Conservation (phyloP, 2,888 invertebrate genomes). For the Temnothorax rugatulus region DNA sequence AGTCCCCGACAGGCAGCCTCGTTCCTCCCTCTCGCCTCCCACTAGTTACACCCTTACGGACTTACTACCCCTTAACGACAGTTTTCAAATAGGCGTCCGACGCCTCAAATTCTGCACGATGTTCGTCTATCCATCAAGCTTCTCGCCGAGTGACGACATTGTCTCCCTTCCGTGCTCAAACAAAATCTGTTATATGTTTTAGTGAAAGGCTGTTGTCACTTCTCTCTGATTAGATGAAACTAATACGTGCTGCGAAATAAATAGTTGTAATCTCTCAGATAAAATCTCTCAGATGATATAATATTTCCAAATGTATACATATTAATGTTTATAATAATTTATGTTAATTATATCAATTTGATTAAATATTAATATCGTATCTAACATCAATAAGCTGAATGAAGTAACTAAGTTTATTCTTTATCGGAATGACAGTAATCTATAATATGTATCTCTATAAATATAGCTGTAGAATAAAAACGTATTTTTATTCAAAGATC, state of each 20-base stretch:
- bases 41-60: constrained; percentile 80
- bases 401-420: not conserved
- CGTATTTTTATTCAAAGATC: not conserved
- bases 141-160: constrained; percentile 61
- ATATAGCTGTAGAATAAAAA: not conserved
- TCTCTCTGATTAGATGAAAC: not conserved
- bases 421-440: not conserved
- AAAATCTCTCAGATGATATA: not conserved
- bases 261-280: not conserved
- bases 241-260: not conserved
- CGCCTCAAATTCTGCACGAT: constrained; percentile 68
- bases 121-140: constrained; percentile 69
- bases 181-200: constrained; percentile 57
- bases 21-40: constrained; percentile 52
- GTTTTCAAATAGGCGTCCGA: constrained; percentile 78
- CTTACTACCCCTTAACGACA: constrained; percentile 80
- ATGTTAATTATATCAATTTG: not conserved
- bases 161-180: constrained; percentile 60
- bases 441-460: not conserved
- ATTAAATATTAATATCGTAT: not conserved
- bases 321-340: not conserved
- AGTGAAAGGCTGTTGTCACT: not conserved
- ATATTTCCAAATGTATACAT: not conserved
- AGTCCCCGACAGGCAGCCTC: constrained; percentile 72
- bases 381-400: not conserved